Evolutionary conservation across 2,113 vertebrate species (phyloP), one percentile per base, ranked within the genome.

Genomic region (Forbesichthys papilliferus): DNA sequence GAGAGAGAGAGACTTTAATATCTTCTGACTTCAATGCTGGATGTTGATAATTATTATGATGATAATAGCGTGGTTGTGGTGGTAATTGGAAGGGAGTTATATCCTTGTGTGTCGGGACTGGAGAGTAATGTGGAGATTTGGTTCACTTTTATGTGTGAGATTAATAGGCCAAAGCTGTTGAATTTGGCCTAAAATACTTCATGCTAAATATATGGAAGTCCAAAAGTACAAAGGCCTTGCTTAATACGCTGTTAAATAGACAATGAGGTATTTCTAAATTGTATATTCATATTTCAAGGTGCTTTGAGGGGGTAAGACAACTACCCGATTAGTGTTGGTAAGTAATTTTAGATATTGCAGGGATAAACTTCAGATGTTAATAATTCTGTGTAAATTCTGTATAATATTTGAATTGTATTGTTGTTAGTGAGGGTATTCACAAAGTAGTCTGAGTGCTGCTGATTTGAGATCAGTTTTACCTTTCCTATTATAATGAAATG

Each of bases 321-420:
- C 34, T 42, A 61, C 49, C 36, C 57, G 66, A 70, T 9, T 69
- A 64, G 64, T 59, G 61, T 64, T 63, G 74, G 73, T 62, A 11
- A 69, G 58, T 56, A 61, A 46, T 33, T 59, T 69, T 56, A 55
- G 54, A 57, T 60, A 64, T 74, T 56, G 64, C 52, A 62, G 66
- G 68, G 48, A 61, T 33, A 60, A 68, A 3, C 10, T 3, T 6
- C 4, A n/a, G 33, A 61, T 62, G 48, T 18, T 61, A 51, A 47
- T 68, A 14, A 81, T 79, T 86, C 59, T 87, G 81, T 83, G 87
- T 80, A 87, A 88, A 86, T 76, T 62, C 75, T 90, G 88, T 91
- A 88, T 77, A 82, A 79, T 82, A 88, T 88, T 90, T 88, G 86
- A 86, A 82, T 86, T 80, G 48, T 85, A 64, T 84, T 79, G 79